These are phyloP conservation scores for Thunnus albacares DNA, from an alignment of 2,797 vertebrate genomes.

Conservation along the genomic window DNA sequence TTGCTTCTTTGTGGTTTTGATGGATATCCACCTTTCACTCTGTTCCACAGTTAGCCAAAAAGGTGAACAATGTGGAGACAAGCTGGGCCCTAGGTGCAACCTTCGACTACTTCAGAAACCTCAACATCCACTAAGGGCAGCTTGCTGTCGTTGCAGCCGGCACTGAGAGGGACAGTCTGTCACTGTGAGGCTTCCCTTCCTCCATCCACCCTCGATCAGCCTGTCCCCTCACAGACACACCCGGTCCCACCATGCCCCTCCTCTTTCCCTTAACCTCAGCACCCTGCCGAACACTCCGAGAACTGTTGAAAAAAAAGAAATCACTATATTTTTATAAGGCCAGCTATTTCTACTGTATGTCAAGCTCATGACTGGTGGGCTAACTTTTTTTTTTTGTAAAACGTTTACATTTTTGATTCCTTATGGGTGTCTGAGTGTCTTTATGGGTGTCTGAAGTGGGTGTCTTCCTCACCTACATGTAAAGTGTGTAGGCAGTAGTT, in stretches of 20 bases:
- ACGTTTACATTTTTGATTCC: constrained; percentile 83
- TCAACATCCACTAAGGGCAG: constrained; percentile 89
- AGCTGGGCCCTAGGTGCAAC: constrained; percentile 98
- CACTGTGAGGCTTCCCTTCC: constrained; percentile 71
- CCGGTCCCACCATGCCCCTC: constrained; percentile 41
- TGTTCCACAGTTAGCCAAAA: constrained; percentile 92
- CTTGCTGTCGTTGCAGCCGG: constrained; percentile 67
- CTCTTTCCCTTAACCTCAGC: constrained; percentile 64
- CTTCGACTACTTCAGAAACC: constrained; percentile 94
- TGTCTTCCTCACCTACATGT: constrained; percentile 71
- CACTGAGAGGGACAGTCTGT: constrained; percentile 80
- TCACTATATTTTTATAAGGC: constrained; percentile 88
- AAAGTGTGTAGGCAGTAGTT: constrained; percentile 62
- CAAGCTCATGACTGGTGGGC: constrained; percentile 79
- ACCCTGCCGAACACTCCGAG: constrained; percentile 69
- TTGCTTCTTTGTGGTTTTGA: constrained; percentile 25
- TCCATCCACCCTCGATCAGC: constrained; percentile 57
- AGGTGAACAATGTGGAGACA: constrained; percentile 98
- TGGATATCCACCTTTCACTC: constrained; percentile 34
- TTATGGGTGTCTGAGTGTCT: constrained; percentile 62
- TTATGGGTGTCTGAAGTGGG: constrained; percentile 64
- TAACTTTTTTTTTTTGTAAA: constrained; percentile 82
- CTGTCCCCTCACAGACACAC: constrained; percentile 55
- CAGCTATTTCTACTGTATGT: constrained; percentile 89
- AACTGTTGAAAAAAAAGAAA: constrained; percentile 81